Evolutionary conservation across 2,888 invertebrate species (phyloP).

Genomic region (Diadromus collaris): DNA sequence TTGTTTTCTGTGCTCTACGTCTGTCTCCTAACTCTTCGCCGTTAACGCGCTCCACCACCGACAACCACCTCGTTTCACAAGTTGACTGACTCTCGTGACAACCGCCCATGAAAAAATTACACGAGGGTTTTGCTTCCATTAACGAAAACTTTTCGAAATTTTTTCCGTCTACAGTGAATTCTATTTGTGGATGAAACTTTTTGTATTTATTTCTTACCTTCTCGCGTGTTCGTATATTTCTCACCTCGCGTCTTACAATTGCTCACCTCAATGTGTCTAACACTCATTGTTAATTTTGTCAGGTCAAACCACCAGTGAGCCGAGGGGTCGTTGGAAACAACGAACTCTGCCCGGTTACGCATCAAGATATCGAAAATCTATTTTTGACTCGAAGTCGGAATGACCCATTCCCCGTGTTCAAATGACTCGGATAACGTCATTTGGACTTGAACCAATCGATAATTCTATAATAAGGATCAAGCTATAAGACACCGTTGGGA

Average conservation of each 20-base stretch:
- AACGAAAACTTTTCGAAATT: background rate
- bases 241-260: background rate
- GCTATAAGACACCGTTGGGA: background rate
- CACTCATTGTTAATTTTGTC: background rate
- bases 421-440: background rate
- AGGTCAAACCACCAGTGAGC: background rate
- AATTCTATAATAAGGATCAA: background rate
- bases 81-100: constrained; percentile 4
- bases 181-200: background rate
- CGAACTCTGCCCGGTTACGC: background rate
- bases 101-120: background rate
- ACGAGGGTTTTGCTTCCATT: background rate
- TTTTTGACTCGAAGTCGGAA: background rate
- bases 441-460: background rate
- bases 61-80: background rate
- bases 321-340: background rate
- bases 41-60: background rate
- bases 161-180: background rate
- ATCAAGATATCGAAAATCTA: background rate
- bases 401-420: background rate
- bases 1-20: background rate
- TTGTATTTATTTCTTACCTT: background rate
- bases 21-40: background rate
- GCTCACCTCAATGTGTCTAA: background rate
- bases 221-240: background rate